phyloP scores from a whole-genome alignment of 2,797 vertebrate genomes.

The Nasua narica region DNA sequence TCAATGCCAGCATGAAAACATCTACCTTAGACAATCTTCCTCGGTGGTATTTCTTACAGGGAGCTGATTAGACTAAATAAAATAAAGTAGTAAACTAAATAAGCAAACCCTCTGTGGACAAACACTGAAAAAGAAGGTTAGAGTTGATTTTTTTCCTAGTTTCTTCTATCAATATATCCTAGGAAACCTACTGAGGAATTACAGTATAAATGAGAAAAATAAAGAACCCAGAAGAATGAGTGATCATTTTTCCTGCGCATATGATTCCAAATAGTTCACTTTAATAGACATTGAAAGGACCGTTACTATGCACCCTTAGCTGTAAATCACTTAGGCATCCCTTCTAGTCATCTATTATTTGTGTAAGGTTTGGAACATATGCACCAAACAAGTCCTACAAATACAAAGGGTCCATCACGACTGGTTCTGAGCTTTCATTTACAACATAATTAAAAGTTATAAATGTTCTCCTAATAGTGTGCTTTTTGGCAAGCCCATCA shows the following conservation, averaged over 20 bases:
- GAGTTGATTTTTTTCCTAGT: slow-evolving; percentile 30
- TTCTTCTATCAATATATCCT: slow-evolving; percentile 48
- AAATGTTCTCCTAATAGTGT: background rate
- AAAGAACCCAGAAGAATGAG: slow-evolving; percentile 44
- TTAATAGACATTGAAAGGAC: background rate
- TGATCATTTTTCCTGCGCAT: background rate
- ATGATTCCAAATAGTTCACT: background rate
- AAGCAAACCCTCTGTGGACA: slow-evolving; percentile 64
- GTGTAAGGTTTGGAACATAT: background rate
- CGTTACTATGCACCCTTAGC: background rate
- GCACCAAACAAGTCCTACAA: background rate
- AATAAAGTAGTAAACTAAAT: slow-evolving; percentile 71
- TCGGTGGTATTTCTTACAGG: slow-evolving; percentile 56
- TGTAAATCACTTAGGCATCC: background rate
- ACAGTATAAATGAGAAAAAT: slow-evolving; percentile 40
- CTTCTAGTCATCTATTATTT: background rate
- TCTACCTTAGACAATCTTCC: slow-evolving; percentile 68
- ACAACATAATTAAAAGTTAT: background rate
- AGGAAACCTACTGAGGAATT: slow-evolving; percentile 26
- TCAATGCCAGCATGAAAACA: slow-evolving; percentile 68
- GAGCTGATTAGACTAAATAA: slow-evolving; percentile 73
- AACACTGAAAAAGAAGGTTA: slow-evolving; percentile 63
- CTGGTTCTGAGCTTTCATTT: background rate
- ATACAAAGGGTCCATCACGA: background rate
- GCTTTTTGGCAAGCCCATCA: background rate